Evolutionary conservation across 2,888 invertebrate genomes (phyloP), one percentile per base, ranked within the genome.

Genomic region (Diaprepes abbreviatus): DNA sequence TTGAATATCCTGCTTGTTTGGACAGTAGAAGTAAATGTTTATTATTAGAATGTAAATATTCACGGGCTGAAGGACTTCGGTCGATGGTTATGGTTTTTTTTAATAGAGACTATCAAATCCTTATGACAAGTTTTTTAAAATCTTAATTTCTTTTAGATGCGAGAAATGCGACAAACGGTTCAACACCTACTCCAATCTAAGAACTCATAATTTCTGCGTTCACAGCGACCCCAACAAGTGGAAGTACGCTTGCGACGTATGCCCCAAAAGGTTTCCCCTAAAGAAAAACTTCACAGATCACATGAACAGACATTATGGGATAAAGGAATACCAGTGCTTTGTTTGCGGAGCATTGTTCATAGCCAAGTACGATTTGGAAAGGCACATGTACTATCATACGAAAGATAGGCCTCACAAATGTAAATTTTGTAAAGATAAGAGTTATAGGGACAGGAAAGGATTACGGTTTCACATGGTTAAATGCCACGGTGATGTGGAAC

Each of bases 391-490:
- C n/a, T 75, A 70, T 14, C 79, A 79, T 58, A 76, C 78, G n/a
- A 76, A 75, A 43, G 76, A 74, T 6, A 75, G 74, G 40, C 73
- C 71, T 2, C 75, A 74, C 55, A 75, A 75, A 50, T 88, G 88
- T 75, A 80, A 84, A n/a, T 85, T 87, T 74, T 88, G 88, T 74
- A 82, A 82, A 40, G 83, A 83, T 1, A 40, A 5, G 2, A 40
- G 17, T 17, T 40, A 16, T 17, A 40, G 40, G 10, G 40, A 40
- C 40, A 40, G 40, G 17, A 40, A 40, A 17, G 6, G 16, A 10
- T 6, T 40, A 17, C 2, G 9, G 4, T 1, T 9, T 6, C 40
- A 40, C 17, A 40, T 16, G 40, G 17, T 2, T 1, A 40, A 6
- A 1, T 1, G 9, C 1, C 40, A 40, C 10, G 17, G 16, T 17